A percentile compares a stretch with the other conserved stretches of the same genome.
phyloP scores from a whole-genome alignment of 2,797 vertebrate genomes.

The Iguana delicatissima region DNA sequence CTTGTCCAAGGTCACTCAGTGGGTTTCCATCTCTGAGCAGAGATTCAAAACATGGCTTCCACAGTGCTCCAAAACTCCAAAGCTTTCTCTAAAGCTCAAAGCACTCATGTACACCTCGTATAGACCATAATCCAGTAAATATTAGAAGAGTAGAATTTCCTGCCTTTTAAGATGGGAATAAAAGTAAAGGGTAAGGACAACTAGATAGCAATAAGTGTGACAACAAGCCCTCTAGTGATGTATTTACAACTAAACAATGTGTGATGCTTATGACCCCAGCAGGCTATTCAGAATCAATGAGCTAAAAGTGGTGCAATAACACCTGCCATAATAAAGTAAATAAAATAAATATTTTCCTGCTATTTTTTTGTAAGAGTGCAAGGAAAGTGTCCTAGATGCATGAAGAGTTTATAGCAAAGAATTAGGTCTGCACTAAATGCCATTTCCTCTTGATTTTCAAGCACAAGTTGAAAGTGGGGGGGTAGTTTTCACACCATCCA shows the following conservation, averaged over 20 bases:
- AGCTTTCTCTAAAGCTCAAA: not conserved
- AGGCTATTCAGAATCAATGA: not conserved
- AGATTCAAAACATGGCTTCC: no score
- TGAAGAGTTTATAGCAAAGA: not conserved
- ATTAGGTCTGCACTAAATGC: not conserved
- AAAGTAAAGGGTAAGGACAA: not conserved
- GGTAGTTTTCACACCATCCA: not conserved
- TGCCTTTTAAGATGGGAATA: not conserved
- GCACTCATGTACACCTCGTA: not conserved
- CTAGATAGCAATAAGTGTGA: not conserved
- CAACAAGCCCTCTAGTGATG: not conserved
- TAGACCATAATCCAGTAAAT: not conserved
- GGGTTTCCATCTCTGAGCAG: no score
- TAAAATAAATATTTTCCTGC: conserved; percentile 4
- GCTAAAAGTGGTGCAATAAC: not conserved
- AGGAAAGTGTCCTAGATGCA: not conserved
- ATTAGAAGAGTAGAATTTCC: not conserved
- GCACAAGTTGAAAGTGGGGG: not conserved
- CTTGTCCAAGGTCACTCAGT: not conserved
- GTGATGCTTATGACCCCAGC: not conserved
- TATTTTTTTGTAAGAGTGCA: not conserved
- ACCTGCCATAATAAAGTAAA: not conserved
- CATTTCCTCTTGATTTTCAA: not conserved
- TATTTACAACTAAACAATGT: not conserved
- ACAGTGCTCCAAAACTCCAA: no score